Conservation (phyloP, 2,888 invertebrate genomes). For the Eulithis prunata region DNA sequence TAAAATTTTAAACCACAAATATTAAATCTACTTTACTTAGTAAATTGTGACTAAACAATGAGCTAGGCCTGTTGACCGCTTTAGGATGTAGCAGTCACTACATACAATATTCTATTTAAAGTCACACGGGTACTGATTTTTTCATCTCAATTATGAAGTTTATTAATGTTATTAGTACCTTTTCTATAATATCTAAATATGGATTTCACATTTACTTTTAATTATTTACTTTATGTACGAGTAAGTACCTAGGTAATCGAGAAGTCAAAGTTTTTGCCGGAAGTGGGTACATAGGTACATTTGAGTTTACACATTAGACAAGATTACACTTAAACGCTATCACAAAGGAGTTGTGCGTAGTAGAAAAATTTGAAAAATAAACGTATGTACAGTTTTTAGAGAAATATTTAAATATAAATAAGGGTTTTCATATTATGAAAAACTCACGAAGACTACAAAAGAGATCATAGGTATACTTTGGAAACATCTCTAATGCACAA, state of each 20-base stretch:
- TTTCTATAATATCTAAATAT: constrained; percentile 27
- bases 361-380: constrained; percentile 71
- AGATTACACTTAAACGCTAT: constrained; percentile 61
- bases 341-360: constrained; percentile 81
- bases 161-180: constrained; percentile 4
- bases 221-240: constrained; percentile 34
- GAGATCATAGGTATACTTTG: constrained; percentile 57
- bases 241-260: constrained; percentile 26
- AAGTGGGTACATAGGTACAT: constrained; percentile 48
- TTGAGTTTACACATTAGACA: constrained; percentile 56
- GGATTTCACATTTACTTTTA: constrained; percentile 33
- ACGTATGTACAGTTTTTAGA: constrained; percentile 66
- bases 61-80: constrained; percentile 37
- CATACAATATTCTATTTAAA: constrained; percentile 12
- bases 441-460: constrained; percentile 57
- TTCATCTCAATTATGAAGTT: constrained; percentile 16
- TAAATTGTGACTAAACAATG: constrained; percentile 46
- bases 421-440: constrained; percentile 52
- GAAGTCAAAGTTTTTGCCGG: constrained; percentile 37
- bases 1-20: constrained; percentile 54
- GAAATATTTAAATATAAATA: constrained; percentile 55
- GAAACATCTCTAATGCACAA: constrained; percentile 83
- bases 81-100: constrained; percentile 22
- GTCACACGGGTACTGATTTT: constrained; percentile 19
- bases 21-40: constrained; percentile 46